phyloP scores from a whole-genome alignment of 1,140 invertebrate genomes.

The Camponotus floridanus region DNA sequence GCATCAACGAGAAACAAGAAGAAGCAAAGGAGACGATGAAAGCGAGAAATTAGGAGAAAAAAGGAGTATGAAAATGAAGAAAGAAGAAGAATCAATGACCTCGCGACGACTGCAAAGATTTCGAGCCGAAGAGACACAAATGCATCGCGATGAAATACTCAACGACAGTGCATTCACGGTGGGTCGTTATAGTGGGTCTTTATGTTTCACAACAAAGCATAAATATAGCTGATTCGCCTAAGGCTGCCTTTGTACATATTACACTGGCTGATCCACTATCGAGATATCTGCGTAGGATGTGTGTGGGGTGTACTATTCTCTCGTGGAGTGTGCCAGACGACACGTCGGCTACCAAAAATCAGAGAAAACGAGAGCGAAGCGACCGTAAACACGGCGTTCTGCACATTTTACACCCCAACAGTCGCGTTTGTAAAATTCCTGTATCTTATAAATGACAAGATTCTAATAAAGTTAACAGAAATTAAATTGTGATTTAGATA shows the following conservation, averaged over 20 bases:
- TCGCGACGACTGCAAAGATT: slow-evolving; percentile 75
- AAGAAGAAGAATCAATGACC: slow-evolving; percentile 69
- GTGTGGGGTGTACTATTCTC: slow-evolving; percentile 28
- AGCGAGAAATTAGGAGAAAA: background rate
- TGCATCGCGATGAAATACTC: slow-evolving; percentile 81
- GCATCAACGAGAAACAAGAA: background rate
- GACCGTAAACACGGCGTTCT: slow-evolving; percentile 17
- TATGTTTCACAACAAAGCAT: slow-evolving; percentile 81
- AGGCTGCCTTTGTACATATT: slow-evolving; percentile 78
- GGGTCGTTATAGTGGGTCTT: slow-evolving; percentile 78
- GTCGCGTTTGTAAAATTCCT: background rate
- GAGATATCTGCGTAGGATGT: slow-evolving; percentile 79
- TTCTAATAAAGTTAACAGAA: background rate
- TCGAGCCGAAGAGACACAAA: slow-evolving; percentile 78
- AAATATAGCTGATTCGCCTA: slow-evolving; percentile 81
- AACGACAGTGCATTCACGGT: slow-evolving; percentile 78
- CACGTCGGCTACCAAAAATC: slow-evolving; percentile 61
- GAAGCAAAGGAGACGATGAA: background rate
- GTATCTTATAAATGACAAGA: background rate
- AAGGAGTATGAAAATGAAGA: slow-evolving; percentile 21
- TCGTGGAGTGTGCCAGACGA: slow-evolving; percentile 31
- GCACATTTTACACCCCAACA: background rate
- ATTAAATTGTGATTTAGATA: background rate
- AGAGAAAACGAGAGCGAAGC: slow-evolving; percentile 55
- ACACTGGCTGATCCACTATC: slow-evolving; percentile 80